Conservation (phyloP, 2,888 invertebrate species). For the Meiosimyza platycephala region DNA sequence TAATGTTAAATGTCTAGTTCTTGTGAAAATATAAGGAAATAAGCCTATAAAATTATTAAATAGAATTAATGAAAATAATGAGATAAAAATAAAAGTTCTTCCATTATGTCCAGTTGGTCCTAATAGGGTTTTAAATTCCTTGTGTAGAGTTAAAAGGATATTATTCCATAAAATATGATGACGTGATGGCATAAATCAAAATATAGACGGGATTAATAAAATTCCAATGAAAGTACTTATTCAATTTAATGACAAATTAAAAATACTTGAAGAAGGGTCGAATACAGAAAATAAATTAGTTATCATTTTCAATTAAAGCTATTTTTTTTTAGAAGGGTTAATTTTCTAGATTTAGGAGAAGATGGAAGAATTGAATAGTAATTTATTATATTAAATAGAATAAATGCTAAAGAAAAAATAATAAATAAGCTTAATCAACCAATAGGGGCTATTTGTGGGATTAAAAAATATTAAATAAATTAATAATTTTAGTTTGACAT, state of each 20-base stretch:
- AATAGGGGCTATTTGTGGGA: slow-evolving; percentile 77
- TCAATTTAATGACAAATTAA: slow-evolving; percentile 72
- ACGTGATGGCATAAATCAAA: slow-evolving; percentile 71
- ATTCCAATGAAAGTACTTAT: slow-evolving; percentile 67
- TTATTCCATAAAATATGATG: slow-evolving; percentile 68
- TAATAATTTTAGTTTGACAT: slow-evolving; percentile 78
- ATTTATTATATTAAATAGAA: slow-evolving; percentile 70
- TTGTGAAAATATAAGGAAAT: slow-evolving; percentile 38
- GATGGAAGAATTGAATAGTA: slow-evolving; percentile 68
- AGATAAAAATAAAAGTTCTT: slow-evolving; percentile 37
- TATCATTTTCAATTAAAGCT: slow-evolving; percentile 73
- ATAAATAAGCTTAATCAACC: slow-evolving; percentile 68
- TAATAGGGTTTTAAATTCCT: slow-evolving; percentile 61
- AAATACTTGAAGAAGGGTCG: slow-evolving; percentile 72
- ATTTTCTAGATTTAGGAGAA: slow-evolving; percentile 57
- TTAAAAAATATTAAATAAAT: slow-evolving; percentile 72
- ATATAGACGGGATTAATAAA: slow-evolving; percentile 68
- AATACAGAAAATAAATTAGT: slow-evolving; percentile 76
- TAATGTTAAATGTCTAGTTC: slow-evolving; percentile 68
- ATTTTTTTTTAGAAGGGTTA: slow-evolving; percentile 46
- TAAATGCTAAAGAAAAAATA: slow-evolving; percentile 65
- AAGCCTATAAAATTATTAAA: slow-evolving; percentile 78
- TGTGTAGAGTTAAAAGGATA: slow-evolving; percentile 40
- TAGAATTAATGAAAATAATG: slow-evolving; percentile 64
- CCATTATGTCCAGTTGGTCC: slow-evolving; percentile 34